Evolutionary conservation across 2,797 vertebrate species (phyloP), one percentile per base, ranked within the genome.

Genomic region (Tamandua tetradactyla): DNA sequence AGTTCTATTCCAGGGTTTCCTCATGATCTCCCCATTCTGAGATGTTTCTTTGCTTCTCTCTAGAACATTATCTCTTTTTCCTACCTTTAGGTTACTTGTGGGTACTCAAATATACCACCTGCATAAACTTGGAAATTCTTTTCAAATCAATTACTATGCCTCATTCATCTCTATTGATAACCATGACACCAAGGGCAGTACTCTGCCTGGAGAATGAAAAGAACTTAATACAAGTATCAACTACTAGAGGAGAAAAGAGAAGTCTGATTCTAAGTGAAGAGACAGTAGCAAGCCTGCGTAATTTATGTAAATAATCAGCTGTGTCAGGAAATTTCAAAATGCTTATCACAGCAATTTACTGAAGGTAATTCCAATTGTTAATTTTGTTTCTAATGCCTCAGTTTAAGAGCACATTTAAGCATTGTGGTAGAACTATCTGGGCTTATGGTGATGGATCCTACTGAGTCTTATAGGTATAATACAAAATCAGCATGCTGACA

Each of bases 401-500:
- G 30, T 93, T 89, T 69, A 52, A 92, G 78, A 78, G 40, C 32
- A 74, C 12, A 18, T 47, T 17, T 82, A 89, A 4, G 5, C 30
- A 7, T 61, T 44, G n/a, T 7, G 6, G 66, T 32, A 44, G 61
- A 79, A 57, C 68, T 55, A 10, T 47, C 49, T 32, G 74, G 86
- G 82, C 22, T 81, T 71, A 30, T 18, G 49, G 37, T 44, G 62
- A 90, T 87, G 66, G 47, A 88, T 78, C 74, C 89, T 74, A 88
- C 74, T 44, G 91, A 86, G 79, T 55, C 78, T 49, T 92, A 59
- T 25, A 89, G 76, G 37, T 57, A 74, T 72, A 74, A 85, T 59
- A 81, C 20, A 69, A 66, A 89, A 85, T 49, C 27, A 2, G 3
- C 92, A 13, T 69, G 87, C 92, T 82, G 93, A 81, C 95, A 94